Base-by-base conservation (phyloP, 1,140 invertebrate species). In the Vollenhovia emeryi region DNA sequence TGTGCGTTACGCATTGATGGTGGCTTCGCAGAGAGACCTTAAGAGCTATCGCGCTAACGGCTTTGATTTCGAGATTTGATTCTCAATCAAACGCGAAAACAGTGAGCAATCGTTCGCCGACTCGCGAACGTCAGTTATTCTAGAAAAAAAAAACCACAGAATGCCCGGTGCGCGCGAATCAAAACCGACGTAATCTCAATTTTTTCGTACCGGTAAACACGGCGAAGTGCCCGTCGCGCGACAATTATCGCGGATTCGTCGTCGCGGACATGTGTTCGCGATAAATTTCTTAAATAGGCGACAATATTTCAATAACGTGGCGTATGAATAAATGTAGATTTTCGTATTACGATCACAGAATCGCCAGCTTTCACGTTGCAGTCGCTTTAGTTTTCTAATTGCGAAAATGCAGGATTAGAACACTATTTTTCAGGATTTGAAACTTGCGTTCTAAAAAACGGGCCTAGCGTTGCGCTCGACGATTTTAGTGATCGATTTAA, bases 31-130 rank as follows among this genome's bases (percentile, higher is more conserved):
- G 66, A 82, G 78, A 82, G 66, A 82, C 43, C 66, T 82, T 82
- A 82, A 52, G 78, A 82, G 78, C 78, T 82, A 82, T 73, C 66
- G 50, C 78, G 33, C 78, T 73, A 82, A 73, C 24, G 36, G 78
- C 78, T 82, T 73, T 71, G 66, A 82, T 73, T 73, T 57, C 50
- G 48, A 73, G 30, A 82, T 82, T 82, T 82, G 78, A 82, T 73
- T 82, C 50, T 82, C 50, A 43, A 80, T 57, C 78, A 82, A 59
- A 82, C 27, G 66, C 66, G 66, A 82, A 82, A 73, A 71, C 78
- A 59, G 66, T 82, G 78, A 82, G 78, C 78, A 82, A 82, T 82
- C 36, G 36, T 82, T 73, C 78, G 64, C 21, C 33, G 76, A 80
- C 21, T 43, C 24, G 76, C 50, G 36, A 68, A 68, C 60, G 4